phyloP scores from a whole-genome alignment of 1,140 invertebrate genomes.

The Watersipora subatra region DNA sequence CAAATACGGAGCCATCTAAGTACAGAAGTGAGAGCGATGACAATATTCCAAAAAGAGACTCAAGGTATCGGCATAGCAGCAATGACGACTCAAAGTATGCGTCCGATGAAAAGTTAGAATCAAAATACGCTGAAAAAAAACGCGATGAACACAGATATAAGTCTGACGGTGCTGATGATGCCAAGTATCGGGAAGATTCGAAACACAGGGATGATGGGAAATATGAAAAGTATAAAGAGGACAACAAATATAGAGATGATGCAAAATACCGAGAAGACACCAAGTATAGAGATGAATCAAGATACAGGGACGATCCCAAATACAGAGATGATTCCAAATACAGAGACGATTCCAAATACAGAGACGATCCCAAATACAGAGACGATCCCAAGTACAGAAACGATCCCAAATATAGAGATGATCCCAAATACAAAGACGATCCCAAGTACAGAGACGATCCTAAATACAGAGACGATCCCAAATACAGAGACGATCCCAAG shows the following conservation, averaged over 20 bases:
- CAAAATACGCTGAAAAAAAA: too few species aligned
- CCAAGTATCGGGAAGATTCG: background rate
- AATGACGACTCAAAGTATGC: too few species aligned
- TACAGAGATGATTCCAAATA: background rate
- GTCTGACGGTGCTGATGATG: background rate
- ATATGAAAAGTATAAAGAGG: background rate
- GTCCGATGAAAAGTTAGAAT: too few species aligned
- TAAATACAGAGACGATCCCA: background rate
- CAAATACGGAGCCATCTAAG: too few species aligned
- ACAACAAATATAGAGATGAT: background rate
- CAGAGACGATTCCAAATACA: background rate
- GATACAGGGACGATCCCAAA: background rate
- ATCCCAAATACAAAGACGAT: background rate
- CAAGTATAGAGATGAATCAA: background rate
- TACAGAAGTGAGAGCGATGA: too few species aligned
- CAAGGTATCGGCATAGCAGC: too few species aligned
- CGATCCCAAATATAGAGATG: background rate
- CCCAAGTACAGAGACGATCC: background rate
- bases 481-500: background rate
- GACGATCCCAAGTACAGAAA: background rate
- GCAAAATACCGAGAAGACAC: background rate
- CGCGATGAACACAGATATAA: background rate
- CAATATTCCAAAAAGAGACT: too few species aligned
- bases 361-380: background rate
- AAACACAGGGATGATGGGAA: background rate